A percentile compares a stretch with the other conserved stretches of the same genome.
Conservation (phyloP, 2,113 vertebrate genomes). For the Alethe castanea region DNA sequence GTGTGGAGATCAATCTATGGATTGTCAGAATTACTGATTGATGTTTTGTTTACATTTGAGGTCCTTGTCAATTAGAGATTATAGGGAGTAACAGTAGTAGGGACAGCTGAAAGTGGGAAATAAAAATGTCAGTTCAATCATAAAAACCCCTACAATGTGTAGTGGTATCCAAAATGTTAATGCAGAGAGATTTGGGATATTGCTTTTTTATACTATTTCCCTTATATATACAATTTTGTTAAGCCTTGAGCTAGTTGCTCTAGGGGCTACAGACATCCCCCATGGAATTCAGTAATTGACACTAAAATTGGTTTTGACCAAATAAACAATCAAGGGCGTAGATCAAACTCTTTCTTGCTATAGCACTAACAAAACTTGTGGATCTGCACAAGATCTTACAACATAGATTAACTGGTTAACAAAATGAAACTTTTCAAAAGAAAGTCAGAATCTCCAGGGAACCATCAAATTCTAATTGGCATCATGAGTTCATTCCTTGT, state of each 20-base stretch:
- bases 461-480: not conserved
- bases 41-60: not conserved
- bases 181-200: not conserved
- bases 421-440: not conserved
- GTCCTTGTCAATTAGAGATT: not conserved
- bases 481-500: slow-evolving; percentile 14
- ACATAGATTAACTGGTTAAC: not conserved
- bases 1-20: not conserved
- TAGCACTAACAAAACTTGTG: not conserved
- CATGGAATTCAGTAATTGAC: not conserved
- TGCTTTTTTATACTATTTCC: not conserved
- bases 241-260: not conserved
- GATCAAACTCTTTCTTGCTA: not conserved
- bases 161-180: not conserved
- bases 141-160: not conserved
- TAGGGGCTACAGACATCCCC: not conserved
- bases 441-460: not conserved
- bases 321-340: not conserved
- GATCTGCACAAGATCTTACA: not conserved
- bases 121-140: not conserved
- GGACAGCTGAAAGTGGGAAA: not conserved
- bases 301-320: not conserved
- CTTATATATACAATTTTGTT: not conserved
- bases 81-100: not conserved
- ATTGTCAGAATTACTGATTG: not conserved